Conservation (phyloP, 2,113 vertebrate genomes). For the Eira barbara region DNA sequence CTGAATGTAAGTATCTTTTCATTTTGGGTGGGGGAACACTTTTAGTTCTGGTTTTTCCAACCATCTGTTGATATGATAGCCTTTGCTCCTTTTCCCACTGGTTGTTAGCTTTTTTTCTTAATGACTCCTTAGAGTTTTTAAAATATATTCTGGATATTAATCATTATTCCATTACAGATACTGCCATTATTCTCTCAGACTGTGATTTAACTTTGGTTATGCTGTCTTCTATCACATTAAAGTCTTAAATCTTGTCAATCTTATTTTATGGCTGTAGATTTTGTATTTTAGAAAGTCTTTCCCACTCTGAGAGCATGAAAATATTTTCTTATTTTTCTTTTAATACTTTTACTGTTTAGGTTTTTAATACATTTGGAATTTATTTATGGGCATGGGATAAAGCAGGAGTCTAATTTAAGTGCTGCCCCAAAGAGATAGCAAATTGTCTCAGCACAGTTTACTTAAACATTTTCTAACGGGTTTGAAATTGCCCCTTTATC, state of each 20-base stretch:
- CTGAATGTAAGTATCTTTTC: background rate
- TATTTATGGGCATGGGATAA: background rate
- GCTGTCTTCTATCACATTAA: background rate
- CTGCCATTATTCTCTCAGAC: background rate
- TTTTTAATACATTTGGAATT: slow-evolving; percentile 2
- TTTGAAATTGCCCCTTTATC: background rate
- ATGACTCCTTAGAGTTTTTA: background rate
- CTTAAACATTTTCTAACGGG: background rate
- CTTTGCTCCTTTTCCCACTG: background rate
- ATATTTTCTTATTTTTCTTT: background rate
- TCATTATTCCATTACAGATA: background rate
- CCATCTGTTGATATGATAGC: background rate
- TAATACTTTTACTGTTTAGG: background rate
- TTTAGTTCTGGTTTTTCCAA: background rate
- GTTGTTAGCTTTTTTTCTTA: slow-evolving; percentile 8
- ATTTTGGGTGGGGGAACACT: background rate
- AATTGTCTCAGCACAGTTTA: background rate
- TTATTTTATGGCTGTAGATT: slow-evolving; percentile 2
- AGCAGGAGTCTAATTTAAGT: background rate
- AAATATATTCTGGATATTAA: slow-evolving; percentile 8
- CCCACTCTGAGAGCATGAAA: background rate
- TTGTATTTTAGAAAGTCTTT: background rate
- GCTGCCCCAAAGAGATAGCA: background rate
- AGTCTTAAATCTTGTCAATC: slow-evolving; percentile 29
- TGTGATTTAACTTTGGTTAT: slow-evolving; percentile 28